Percentiles rank a stretch among this genome's conserved stretches.
Conservation (phyloP, 2,888 invertebrate species). For the Agrochola circellaris region DNA sequence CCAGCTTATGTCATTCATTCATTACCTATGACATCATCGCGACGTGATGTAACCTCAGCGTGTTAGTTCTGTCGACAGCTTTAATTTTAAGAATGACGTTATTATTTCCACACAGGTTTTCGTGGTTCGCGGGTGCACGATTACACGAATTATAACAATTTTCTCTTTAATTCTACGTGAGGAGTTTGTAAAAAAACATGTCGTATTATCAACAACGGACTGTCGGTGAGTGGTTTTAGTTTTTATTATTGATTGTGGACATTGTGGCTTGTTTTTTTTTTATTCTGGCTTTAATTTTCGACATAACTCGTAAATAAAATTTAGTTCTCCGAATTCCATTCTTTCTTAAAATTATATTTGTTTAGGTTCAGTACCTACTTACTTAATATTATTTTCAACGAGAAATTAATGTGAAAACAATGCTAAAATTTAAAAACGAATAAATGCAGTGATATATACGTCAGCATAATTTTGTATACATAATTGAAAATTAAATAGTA, state of each 20-base stretch:
- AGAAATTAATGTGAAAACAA: background rate
- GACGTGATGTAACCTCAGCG: slow-evolving; percentile 44
- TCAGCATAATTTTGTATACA: background rate
- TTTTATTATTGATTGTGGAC: slow-evolving; percentile 8
- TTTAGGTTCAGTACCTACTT: too few species aligned
- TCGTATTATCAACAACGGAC: slow-evolving; percentile 79
- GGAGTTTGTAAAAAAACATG: slow-evolving; percentile 71
- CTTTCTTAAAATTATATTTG: background rate
- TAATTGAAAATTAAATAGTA: slow-evolving; percentile 3
- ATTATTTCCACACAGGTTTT: slow-evolving; percentile 79
- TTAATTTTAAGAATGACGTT: slow-evolving; percentile 89
- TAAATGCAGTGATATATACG: background rate
- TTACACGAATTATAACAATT: slow-evolving; percentile 54
- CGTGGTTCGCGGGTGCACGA: slow-evolving; percentile 70
- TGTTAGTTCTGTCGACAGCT: slow-evolving; percentile 68
- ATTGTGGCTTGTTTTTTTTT: background rate
- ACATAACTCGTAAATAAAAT: background rate
- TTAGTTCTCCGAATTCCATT: background rate
- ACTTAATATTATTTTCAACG: too few species aligned
- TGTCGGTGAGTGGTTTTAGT: slow-evolving; percentile 77
- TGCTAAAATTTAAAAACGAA: background rate
- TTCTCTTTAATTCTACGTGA: slow-evolving; percentile 48
- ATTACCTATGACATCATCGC: slow-evolving; percentile 54
- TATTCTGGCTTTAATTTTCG: background rate
- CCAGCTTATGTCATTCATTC: background rate